Base-by-base conservation (phyloP, 2,888 invertebrate species). In the Drosophila cracens region DNA sequence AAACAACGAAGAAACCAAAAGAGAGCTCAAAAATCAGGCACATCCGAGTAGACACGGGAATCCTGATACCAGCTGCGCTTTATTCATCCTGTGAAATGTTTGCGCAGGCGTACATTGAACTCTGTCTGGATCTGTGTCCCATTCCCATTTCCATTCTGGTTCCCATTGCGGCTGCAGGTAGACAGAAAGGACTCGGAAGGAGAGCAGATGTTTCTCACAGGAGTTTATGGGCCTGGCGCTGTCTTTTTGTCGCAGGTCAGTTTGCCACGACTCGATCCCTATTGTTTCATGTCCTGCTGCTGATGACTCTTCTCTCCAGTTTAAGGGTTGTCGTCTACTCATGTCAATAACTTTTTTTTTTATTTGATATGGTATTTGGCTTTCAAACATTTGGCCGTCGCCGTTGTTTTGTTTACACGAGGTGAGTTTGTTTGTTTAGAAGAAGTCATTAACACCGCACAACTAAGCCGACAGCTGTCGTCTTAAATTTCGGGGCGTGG, bases 101-200 rank as follows among this genome's bases (percentile, higher is more conserved):
- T 86, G 86, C 88, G 83, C 85, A 89, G 90, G 90, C 89, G 86
- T 89, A 81, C 86, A 64, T 87, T 86, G 90, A 86, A 89, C 86
- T 82, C 70, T 81, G 74, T 34, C 46, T 71, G 63, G 56, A 16
- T 25, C 25, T 25, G 56, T 67, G 66, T 76, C 64, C 63, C 59
- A 51, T 69, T 51, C 66, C 56, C 56, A 16, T 29, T 56, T 27
- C 38, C 53, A 33, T 33, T 52, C 38, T 38, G 18, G 29, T 21
- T 65, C 33, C 38, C 49, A 33, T 59, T 49, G 21, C 11, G 31
- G 21, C 38, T 40, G 70, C 76, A 82, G 72, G 81, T 76, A 74
- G 63, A 65, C 76, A 27, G 57, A 72, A 38, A 76, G 65, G 67
- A 75, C 59, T 49, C 61, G 34, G 25, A 33, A 52, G 54, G 54